These are phyloP conservation scores for Palythoa caribaeorum DNA, from an alignment of 92 coral and sea anemone species.

Conservation along the genomic window DNA sequence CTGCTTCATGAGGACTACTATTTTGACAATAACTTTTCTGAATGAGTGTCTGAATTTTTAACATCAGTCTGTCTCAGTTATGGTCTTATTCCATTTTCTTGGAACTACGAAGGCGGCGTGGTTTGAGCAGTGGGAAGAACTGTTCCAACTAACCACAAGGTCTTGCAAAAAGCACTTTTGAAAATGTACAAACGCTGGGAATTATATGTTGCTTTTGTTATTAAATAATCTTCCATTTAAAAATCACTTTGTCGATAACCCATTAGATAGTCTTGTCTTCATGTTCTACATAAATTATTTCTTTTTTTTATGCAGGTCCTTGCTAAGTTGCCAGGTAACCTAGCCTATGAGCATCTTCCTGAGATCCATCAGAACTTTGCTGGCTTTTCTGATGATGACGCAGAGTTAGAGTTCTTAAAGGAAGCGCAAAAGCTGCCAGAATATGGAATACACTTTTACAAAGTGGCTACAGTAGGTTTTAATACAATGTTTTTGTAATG, in stretches of 20 bases:
- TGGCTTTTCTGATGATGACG: constrained; percentile 83
- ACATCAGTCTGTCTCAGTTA: background rate
- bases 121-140: no score
- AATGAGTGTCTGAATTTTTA: no score
- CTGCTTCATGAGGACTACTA: no score
- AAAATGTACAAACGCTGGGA: no score
- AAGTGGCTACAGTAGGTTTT: constrained; percentile 78
- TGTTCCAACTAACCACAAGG: no score
- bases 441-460: constrained; percentile 93
- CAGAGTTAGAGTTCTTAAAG: constrained; percentile 88
- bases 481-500: background rate
- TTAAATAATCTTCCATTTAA: background rate
- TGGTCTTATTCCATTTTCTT: no score
- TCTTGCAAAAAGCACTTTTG: no score
- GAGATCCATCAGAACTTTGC: constrained; percentile 75
- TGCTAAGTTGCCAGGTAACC: constrained; percentile 75
- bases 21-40: no score
- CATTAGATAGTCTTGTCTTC: background rate
- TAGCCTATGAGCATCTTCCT: constrained; percentile 79
- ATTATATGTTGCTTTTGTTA: background rate
- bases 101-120: no score
- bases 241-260: background rate
- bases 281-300: background rate
- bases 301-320: constrained; percentile 60
- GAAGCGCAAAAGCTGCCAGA: constrained; percentile 95